These are phyloP conservation scores for Drosophila fuyamai DNA, from an alignment of 1,140 invertebrate species.

Conservation along the genomic window DNA sequence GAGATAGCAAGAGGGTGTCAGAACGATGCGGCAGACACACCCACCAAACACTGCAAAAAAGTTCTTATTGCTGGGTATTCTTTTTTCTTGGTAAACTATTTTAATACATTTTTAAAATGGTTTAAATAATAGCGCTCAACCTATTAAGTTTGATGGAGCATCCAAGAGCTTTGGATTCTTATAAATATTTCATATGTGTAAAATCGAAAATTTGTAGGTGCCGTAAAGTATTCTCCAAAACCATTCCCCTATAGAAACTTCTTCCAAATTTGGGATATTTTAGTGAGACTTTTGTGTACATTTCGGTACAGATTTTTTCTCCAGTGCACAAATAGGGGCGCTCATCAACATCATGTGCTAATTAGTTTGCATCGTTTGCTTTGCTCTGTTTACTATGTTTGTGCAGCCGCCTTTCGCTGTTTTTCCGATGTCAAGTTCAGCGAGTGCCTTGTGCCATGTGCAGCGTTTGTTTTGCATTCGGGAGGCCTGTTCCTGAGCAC, in stretches of 20 bases:
- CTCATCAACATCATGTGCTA: slow-evolving; percentile 60
- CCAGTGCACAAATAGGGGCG: slow-evolving; percentile 22
- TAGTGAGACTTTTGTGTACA: not conserved
- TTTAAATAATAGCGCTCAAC: no score
- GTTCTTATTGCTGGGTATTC: no score
- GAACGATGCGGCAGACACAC: slow-evolving; percentile 52
- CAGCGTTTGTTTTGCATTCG: not conserved
- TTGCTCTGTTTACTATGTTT: slow-evolving; percentile 59
- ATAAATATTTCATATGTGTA: no score
- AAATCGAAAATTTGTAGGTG: no score
- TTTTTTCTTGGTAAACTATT: no score
- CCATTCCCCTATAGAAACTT: no score
- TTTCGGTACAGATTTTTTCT: not conserved
- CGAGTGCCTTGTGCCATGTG: slow-evolving; percentile 32
- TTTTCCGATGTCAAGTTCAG: slow-evolving; percentile 62
- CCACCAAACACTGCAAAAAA: slow-evolving; percentile 37
- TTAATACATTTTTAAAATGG: no score
- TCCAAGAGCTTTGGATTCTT: no score
- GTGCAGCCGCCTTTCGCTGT: not conserved
- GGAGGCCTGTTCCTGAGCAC: slow-evolving; percentile 46
- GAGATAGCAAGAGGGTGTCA: slow-evolving; percentile 11
- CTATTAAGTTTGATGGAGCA: no score
- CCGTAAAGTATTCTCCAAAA: no score
- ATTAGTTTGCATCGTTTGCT: slow-evolving; percentile 59
- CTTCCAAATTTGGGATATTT: no score